Base-by-base conservation (phyloP, 1,140 invertebrate genomes). In the Drosophila biarmipes region DNA sequence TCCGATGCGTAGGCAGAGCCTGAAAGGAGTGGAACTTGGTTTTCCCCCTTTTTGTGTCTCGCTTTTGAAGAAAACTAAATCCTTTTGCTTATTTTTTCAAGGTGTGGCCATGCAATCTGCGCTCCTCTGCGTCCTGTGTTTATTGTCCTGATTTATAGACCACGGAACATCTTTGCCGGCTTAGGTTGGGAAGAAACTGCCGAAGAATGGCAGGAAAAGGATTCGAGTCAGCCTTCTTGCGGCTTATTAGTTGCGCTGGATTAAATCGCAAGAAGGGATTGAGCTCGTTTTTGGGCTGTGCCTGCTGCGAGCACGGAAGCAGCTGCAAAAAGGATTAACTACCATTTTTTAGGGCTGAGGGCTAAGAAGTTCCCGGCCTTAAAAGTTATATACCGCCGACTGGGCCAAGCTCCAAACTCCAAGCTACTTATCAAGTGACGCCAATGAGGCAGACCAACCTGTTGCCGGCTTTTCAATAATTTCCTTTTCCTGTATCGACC, bases 71-170 rank as follows among this genome's bases (percentile, higher is more conserved):
- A 78, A 81, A 67, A 86, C 75, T 55, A 77, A 84, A 87, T 89
- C 85, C 84, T 89, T 87, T 87, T 89, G 84, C 73, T 89, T 87
- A 87, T 87, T 87, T 87, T 87, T 90, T 90, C 84, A 87, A 87
- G 84, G 84, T 87, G 84, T 84, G 84, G 84, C 84, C 57, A 73
- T 64, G 64, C 78, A 76, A 86, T 85, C 72, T 72, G 61, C 49
- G 52, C 71, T 62, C 57, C 62, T 66, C 77, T 53, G 43, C 17
- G 29, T 15, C 15, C 42, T 37, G 35, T 59, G 21, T 59, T 61
- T 69, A 89, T 87, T 89, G 79, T 82, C 66, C 34, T 78, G 82
- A 68, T 62, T 85, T 79, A 80, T 84, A 49, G 76, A 75, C 52
- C 61, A 40, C 40, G 51, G 52, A 74, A 54, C 53, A 58, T 85